Conservation (phyloP, 2,797 vertebrate species). For the Malacoraja senta region DNA sequence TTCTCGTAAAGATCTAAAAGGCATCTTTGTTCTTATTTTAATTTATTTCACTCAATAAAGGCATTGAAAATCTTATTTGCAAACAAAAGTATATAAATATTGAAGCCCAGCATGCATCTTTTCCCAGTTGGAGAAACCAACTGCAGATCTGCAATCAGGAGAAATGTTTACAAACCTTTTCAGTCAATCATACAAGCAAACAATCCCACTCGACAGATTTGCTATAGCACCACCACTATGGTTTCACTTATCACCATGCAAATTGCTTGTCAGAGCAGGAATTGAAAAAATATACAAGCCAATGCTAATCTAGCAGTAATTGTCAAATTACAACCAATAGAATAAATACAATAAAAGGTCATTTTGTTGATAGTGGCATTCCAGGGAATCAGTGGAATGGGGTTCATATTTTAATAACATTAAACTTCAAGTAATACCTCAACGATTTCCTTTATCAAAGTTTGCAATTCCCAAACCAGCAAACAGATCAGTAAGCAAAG, state of each 20-base stretch:
- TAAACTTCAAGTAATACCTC: not conserved
- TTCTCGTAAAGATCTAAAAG: not conserved
- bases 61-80: not conserved
- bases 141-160: too few relatives aligned
- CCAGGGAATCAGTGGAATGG: not conserved
- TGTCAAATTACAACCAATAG: not conserved
- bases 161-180: too few relatives aligned
- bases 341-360: too few relatives aligned
- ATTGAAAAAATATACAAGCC: not conserved
- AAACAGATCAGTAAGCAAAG: not conserved
- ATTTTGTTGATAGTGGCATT: not conserved
- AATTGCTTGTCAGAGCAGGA: not conserved
- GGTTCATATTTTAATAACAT: not conserved
- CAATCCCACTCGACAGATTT: too few relatives aligned
- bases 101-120: too few relatives aligned
- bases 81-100: too few relatives aligned
- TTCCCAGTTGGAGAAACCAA: too few relatives aligned
- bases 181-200: too few relatives aligned
- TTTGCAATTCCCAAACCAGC: conserved; percentile 18
- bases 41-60: not conserved
- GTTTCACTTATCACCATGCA: not conserved
- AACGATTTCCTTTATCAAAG: conserved; percentile 11
- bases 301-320: not conserved
- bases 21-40: not conserved
- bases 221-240: too few relatives aligned